Base-by-base conservation (phyloP, 2,797 vertebrate genomes). In the Lagorchestes hirsutus region DNA sequence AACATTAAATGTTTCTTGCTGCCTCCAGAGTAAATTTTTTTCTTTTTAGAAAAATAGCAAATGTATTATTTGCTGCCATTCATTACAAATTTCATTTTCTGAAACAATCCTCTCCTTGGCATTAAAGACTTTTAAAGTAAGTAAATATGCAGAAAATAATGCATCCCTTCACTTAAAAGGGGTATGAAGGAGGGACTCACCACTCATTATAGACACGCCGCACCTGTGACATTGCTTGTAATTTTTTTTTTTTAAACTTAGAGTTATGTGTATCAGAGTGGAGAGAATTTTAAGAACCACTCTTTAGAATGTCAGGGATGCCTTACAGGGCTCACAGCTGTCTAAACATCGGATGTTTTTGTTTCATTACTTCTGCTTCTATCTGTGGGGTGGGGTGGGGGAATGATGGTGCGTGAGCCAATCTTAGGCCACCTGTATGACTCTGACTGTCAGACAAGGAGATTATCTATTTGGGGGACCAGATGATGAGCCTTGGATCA, bases 391-490 rank as follows among this genome's bases (percentile, higher is more conserved):
- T 94, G 96, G 67, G 97, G 91, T 82, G 95, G 97, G 94, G 96
- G 87, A 97, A 93, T 11, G 90, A 97, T 93, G 97, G 95, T 54
- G 94, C 56, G 93, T 97, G 95, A 97, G 95, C 57, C 97, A 95
- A 98, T 97, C 82, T 96, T 96, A 96, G 82, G 95, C 93, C 90
- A 97, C 98, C 82, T 95, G 94, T 93, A 46, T 92, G 55, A 27
- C 52, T 94, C 96, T 96, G 95, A 96, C 92, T 93, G 91, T 58
- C 96, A 97, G 97, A 98, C 97, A 98, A 98, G 98, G 96, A 98
- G 96, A 90, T 67, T 95, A 97, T 97, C 87, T 98, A 97, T 96
- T 97, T 95, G 93, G 90, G 94, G 97, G 94, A 91, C 96, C 97
- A 97, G 94, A 93, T 96, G 93, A 90, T 50, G 74, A 93, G 95